Conservation (phyloP, 1,140 invertebrate genomes). For the Ephestia elutella region DNA sequence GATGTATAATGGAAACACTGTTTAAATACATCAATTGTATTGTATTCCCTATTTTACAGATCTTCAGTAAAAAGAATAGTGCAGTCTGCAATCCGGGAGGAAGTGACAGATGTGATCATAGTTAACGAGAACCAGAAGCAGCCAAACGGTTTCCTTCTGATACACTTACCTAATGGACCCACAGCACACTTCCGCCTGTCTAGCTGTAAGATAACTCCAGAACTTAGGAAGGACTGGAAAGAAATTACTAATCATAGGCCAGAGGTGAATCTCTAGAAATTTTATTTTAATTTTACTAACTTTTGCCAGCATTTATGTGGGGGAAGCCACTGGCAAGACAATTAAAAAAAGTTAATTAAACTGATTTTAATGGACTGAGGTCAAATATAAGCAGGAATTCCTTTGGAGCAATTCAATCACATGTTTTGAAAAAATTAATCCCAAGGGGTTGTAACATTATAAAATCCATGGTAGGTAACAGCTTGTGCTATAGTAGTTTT, state of each 20-base stretch:
- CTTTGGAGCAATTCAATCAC: too few species aligned
- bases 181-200: constrained; percentile 91
- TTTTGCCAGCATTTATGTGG: too few species aligned
- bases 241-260: constrained; percentile 90
- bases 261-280: constrained; percentile 82
- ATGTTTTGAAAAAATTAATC: too few species aligned
- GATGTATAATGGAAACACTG: too few species aligned
- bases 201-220: constrained; percentile 88
- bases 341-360: too few species aligned
- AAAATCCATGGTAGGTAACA: too few species aligned
- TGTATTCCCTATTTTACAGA: constrained; percentile 43
- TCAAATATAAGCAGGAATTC: too few species aligned
- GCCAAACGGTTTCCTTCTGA: constrained; percentile 93
- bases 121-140: constrained; percentile 94
- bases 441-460: too few species aligned
- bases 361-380: too few species aligned
- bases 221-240: constrained; percentile 83
- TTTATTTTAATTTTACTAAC: neutral
- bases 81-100: constrained; percentile 83
- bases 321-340: too few species aligned
- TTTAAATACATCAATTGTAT: too few species aligned
- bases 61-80: constrained; percentile 96
- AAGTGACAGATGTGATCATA: constrained; percentile 93
- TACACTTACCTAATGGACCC: constrained; percentile 96
- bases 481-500: too few species aligned